Evolutionary conservation across 2,113 vertebrate species (phyloP).

Genomic region (Ascaphus truei): DNA sequence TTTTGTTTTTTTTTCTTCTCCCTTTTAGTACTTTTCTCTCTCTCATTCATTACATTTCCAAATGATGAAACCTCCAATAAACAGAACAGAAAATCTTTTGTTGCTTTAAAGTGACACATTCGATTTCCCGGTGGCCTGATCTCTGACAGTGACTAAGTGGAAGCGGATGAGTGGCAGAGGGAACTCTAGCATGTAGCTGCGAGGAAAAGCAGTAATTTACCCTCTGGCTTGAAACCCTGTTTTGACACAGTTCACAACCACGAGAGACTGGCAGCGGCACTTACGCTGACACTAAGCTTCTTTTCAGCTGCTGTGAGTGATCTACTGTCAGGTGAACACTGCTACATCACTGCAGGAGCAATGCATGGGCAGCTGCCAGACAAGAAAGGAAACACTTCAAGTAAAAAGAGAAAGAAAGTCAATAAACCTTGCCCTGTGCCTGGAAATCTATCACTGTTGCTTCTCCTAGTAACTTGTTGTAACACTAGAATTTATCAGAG

Average conservation of each 20-base stretch:
- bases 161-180: slow-evolving; percentile 9
- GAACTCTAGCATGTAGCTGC: slow-evolving; percentile 10
- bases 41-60: slow-evolving; percentile 2
- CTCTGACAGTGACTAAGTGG: slow-evolving; percentile 25
- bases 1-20: not conserved
- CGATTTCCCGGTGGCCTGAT: slow-evolving; percentile 19
- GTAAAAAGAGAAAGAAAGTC: not conserved
- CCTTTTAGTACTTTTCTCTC: not conserved
- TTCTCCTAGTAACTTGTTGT: slow-evolving; percentile 16
- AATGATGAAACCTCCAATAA: slow-evolving; percentile 17
- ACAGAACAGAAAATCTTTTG: slow-evolving; percentile 6
- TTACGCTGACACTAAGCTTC: slow-evolving; percentile 19
- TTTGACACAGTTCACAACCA: slow-evolving; percentile 33
- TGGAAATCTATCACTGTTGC: not conserved
- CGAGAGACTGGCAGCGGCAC: slow-evolving; percentile 9
- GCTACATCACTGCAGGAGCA: slow-evolving; percentile 4
- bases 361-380: slow-evolving; percentile 1
- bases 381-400: slow-evolving; percentile 16
- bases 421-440: slow-evolving; percentile 11
- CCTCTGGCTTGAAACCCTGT: slow-evolving; percentile 28
- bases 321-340: slow-evolving; percentile 25
- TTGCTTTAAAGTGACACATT: slow-evolving; percentile 8
- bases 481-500: not conserved
- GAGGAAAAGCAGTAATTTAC: slow-evolving; percentile 16
- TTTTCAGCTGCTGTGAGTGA: slow-evolving; percentile 14